A percentile compares a stretch with the other conserved stretches of the same genome.
phyloP scores from a whole-genome alignment of 1,140 invertebrate species.

The Aphelinus certus region DNA sequence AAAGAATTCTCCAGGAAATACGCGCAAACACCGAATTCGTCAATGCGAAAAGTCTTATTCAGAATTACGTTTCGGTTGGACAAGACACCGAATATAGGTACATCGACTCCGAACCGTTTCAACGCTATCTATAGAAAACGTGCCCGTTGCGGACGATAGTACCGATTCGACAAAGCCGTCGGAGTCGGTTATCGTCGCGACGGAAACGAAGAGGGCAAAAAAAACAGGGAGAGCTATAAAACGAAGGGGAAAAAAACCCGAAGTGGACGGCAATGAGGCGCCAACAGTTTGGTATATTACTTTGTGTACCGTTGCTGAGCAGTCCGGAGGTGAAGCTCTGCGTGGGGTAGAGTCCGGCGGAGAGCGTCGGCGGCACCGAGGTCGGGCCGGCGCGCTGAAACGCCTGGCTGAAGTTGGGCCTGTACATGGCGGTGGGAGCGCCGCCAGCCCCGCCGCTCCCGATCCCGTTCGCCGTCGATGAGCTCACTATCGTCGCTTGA shows the following conservation, averaged over 20 bases:
- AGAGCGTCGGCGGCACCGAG: conserved; percentile 62
- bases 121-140: no score
- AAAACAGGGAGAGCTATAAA: background rate
- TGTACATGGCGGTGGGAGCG: conserved; percentile 73
- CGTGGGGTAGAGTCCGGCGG: conserved; percentile 63
- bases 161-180: no score
- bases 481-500: conserved; percentile 65
- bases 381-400: conserved; percentile 69
- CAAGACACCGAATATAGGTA: no score
- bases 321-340: conserved; percentile 65
- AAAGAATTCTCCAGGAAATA: background rate
- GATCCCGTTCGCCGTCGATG: conserved; percentile 66
- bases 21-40: no score
- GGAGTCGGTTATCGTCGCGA: no score
- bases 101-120: no score
- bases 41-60: no score
- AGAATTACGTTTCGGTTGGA: no score
- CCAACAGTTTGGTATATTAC: conserved; percentile 58
- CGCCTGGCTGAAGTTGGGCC: conserved; percentile 76
- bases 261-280: conserved; percentile 39
- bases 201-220: background rate
- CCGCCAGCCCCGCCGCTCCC: conserved; percentile 57
- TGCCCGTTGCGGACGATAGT: no score
- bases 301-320: conserved; percentile 67
- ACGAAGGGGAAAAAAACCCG: conserved; percentile 28